Conservation (phyloP, 2,797 vertebrate species). For the Poecilia velifera region DNA sequence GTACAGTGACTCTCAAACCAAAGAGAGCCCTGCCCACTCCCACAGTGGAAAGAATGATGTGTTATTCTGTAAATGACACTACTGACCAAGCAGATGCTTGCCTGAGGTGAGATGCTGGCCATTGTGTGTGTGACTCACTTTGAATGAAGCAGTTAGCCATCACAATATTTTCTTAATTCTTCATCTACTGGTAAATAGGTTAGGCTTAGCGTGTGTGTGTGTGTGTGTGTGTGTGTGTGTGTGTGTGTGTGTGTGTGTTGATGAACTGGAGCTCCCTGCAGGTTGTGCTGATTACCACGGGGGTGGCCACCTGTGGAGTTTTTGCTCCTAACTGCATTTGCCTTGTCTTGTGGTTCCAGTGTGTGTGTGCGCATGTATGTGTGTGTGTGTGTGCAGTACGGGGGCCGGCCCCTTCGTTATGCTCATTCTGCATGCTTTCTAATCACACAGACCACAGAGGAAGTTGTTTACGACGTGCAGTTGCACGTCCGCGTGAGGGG, state of each 20-base stretch:
- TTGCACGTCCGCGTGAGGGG: conserved; percentile 59
- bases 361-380: conserved; percentile 1
- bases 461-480: conserved; percentile 69
- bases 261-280: conserved; percentile 18
- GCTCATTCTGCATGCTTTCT: conserved; percentile 53
- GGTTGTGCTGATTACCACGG: conserved; percentile 33
- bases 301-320: conserved; percentile 46
- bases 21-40: conserved; percentile 73
- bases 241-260: conserved; percentile 1
- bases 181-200: background rate
- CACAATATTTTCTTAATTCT: conserved; percentile 26
- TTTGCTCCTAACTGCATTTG: conserved; percentile 37
- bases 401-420: conserved; percentile 34
- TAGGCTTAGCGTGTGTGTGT: background rate
- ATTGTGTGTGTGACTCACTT: conserved; percentile 53
- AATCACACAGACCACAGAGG: conserved; percentile 61
- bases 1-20: conserved; percentile 74
- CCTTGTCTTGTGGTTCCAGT: conserved; percentile 51
- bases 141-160: conserved; percentile 31
- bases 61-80: conserved; percentile 73
- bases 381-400: conserved; percentile 6
- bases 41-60: conserved; percentile 81
- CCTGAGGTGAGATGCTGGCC: conserved; percentile 68
- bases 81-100: conserved; percentile 69
- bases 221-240: conserved; percentile 13